Base-by-base conservation (phyloP, 2,888 invertebrate species). In the Pyrgus malvae region DNA sequence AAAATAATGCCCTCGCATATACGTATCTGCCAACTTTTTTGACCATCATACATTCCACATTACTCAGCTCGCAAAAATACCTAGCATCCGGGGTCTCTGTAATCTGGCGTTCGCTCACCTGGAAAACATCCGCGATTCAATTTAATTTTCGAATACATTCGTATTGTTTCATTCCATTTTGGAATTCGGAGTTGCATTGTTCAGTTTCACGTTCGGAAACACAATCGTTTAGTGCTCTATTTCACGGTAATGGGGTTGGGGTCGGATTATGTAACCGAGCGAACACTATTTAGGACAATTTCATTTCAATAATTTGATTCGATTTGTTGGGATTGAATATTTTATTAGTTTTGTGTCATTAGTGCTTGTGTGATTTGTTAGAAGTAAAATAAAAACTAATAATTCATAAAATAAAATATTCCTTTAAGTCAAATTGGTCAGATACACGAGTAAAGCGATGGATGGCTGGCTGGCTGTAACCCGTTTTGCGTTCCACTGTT, bases 141-240 rank as follows among this genome's bases (percentile, higher is more conserved):
- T 80, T 80, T 72, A 70, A 74, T 76, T 75, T 70, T 64, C 65
- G 69, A 69, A 72, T 76, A 68, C 66, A 69, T 54, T 61, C 56
- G 57, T 56, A 72, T 73, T 73, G 73, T 75, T 69, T 65, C 64
- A 60, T 56, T 60, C 45, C 57, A 42, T 62, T 59, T 48, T 38
- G 60, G 57, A 63, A 61, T 61, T 67, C 62, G 53, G 49, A 56
- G 57, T 54, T 55, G 62, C 63, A 64, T 65, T 66, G 65, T 66
- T 64, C 41, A 14, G 27, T 42, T 54, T 35, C 25, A 31, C 42
- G 44, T 44, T 44, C 44, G 29, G 23, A 53, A 53, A 45, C 29
- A 41, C 21, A 38, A 31, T 38, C 12, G 45, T 29, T 21, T 40
- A 38, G 29, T 37, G 17, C 51, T 45, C 29, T 23, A 37, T 53